Evolutionary conservation across 2,888 invertebrate genomes (phyloP).

Genomic region (Xylocampa areola): DNA sequence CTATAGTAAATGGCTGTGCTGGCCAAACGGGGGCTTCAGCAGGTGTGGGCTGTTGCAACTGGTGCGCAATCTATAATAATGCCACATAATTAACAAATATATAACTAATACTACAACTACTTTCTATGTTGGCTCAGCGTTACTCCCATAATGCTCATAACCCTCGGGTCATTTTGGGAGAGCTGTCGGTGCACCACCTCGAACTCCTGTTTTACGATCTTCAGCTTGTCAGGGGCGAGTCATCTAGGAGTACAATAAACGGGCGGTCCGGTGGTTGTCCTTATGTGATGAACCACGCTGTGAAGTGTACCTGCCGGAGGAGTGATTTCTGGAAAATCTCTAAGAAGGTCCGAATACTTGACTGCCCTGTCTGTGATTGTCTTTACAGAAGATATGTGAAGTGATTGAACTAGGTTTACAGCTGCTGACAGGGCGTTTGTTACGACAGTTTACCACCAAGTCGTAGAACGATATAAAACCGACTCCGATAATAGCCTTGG

Average conservation of each 20-base stretch:
- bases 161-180: too few species aligned
- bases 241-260: slow-evolving; percentile 2
- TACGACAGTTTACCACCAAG: slow-evolving; percentile 3
- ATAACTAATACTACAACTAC: too few species aligned
- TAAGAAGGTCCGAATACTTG: not conserved
- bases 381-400: slow-evolving; percentile 4
- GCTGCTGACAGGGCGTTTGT: slow-evolving; percentile 5
- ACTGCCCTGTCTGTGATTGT: slow-evolving; percentile 1
- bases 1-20: too few species aligned
- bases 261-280: slow-evolving; percentile 10
- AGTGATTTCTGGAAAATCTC: slow-evolving; percentile 9
- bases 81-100: too few species aligned
- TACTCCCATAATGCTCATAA: too few species aligned
- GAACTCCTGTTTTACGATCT: slow-evolving; percentile 6
- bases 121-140: too few species aligned
- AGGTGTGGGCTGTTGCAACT: too few species aligned
- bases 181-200: too few species aligned
- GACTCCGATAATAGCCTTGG: too few species aligned
- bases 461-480: slow-evolving; percentile 11
- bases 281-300: slow-evolving; percentile 6
- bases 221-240: slow-evolving; percentile 3
- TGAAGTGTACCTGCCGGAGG: slow-evolving; percentile 10
- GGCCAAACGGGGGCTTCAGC: too few species aligned
- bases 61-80: too few species aligned
- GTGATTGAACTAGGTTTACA: not conserved